A percentile compares a stretch with the other conserved stretches of the same genome.
Evolutionary conservation across 2,113 vertebrate species (phyloP).

Genomic region (Meleagris gallopavo): DNA sequence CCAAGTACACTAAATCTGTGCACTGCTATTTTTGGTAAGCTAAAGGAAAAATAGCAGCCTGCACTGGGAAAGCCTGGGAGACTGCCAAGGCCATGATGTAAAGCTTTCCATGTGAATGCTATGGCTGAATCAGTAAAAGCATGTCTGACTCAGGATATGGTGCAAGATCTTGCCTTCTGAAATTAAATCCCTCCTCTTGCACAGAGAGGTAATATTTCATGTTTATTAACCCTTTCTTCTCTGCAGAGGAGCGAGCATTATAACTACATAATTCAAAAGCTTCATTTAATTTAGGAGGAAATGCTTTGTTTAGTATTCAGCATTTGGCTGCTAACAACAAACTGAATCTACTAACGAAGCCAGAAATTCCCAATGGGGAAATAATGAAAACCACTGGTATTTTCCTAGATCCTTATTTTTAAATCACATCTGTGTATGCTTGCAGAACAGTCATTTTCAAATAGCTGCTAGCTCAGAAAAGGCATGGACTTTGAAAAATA

Average conservation of each 20-base stretch:
- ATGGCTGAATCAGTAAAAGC: slow-evolving; percentile 77
- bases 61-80: slow-evolving; percentile 75
- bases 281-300: slow-evolving; percentile 45
- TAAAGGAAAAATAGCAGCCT: slow-evolving; percentile 79
- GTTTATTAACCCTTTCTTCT: neutral
- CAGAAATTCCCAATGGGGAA: slow-evolving; percentile 63
- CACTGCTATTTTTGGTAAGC: slow-evolving; percentile 78
- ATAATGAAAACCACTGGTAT: slow-evolving; percentile 70
- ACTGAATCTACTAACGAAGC: slow-evolving; percentile 37
- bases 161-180: slow-evolving; percentile 53
- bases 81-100: slow-evolving; percentile 78
- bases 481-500: slow-evolving; percentile 19
- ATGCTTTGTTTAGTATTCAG: slow-evolving; percentile 50
- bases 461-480: slow-evolving; percentile 40
- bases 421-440: slow-evolving; percentile 21
- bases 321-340: slow-evolving; percentile 38
- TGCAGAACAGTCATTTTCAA: slow-evolving; percentile 18
- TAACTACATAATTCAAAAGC: neutral
- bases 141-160: slow-evolving; percentile 67
- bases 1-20: slow-evolving; percentile 74
- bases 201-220: slow-evolving; percentile 27
- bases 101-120: slow-evolving; percentile 77
- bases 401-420: slow-evolving; percentile 68
- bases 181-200: slow-evolving; percentile 47
- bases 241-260: neutral